These are phyloP conservation scores for Penaeus chinensis DNA, from an alignment of 1,140 invertebrate species.

Conservation along the genomic window DNA sequence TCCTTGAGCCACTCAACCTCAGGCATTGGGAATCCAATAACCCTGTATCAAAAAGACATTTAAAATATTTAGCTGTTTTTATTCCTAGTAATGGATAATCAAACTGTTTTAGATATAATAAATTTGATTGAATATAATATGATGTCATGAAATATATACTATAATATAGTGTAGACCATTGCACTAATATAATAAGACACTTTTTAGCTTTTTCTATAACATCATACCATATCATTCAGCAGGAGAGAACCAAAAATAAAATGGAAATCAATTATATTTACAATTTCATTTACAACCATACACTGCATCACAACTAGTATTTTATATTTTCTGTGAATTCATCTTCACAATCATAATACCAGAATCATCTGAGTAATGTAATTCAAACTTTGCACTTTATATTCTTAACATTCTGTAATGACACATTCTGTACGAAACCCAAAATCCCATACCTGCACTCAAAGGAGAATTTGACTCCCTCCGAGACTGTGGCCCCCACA, in stretches of 20 bases:
- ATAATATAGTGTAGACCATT: too few species aligned
- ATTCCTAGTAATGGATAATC: background rate
- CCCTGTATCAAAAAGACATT: slow-evolving; percentile 67
- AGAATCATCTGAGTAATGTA: background rate
- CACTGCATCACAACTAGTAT: too few species aligned
- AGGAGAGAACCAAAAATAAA: too few species aligned
- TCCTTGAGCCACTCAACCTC: slow-evolving; percentile 81
- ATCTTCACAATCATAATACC: too few species aligned
- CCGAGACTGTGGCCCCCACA: slow-evolving; percentile 78
- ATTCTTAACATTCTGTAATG: background rate
- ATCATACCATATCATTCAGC: too few species aligned
- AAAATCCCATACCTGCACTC: slow-evolving; percentile 71
- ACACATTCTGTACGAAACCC: background rate
- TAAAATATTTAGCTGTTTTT: slow-evolving; percentile 29
- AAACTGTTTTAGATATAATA: background rate
- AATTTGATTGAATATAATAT: too few species aligned
- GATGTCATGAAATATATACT: too few species aligned
- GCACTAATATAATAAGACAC: too few species aligned
- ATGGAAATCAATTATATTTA: too few species aligned
- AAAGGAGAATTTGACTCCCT: slow-evolving; percentile 79
- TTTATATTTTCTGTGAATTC: too few species aligned
- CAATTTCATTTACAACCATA: too few species aligned
- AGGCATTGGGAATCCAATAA: slow-evolving; percentile 72
- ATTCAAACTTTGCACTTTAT: background rate
- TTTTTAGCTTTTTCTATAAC: too few species aligned